These are phyloP conservation scores for Atrina japonica DNA, from an alignment of 2,888 invertebrate genomes.

Conservation along the genomic window DNA sequence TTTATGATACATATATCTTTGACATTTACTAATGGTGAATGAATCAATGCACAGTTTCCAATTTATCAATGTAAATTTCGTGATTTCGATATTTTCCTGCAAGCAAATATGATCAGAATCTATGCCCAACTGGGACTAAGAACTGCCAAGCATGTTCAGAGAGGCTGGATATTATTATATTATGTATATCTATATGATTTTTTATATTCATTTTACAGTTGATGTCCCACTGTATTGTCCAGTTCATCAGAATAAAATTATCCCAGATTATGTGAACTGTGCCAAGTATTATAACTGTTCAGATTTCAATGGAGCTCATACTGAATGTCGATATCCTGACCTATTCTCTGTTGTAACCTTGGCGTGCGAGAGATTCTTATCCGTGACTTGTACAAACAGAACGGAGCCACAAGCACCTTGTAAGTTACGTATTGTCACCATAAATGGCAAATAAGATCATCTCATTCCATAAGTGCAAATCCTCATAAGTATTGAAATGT, in stretches of 20 bases:
- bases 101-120: conserved; percentile 49
- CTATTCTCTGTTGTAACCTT: conserved; percentile 36
- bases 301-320: conserved; percentile 11
- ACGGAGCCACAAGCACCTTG: conserved; percentile 47
- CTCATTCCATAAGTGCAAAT: no score
- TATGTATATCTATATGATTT: no score
- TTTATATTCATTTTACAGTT: conserved; percentile 42
- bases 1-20: no score
- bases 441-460: no score
- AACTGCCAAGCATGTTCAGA: conserved; percentile 35
- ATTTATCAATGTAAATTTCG: no score
- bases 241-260: conserved; percentile 46
- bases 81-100: conserved; percentile 4
- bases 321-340: conserved; percentile 37
- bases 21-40: no score
- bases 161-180: no score
- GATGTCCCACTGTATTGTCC: conserved; percentile 51
- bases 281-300: conserved; percentile 58
- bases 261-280: conserved; percentile 50
- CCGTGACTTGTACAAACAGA: conserved; percentile 34
- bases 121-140: background rate
- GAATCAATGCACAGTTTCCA: no score
- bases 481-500: no score
- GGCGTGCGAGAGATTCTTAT: conserved; percentile 33
- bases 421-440: conserved; percentile 30